Base-by-base conservation (phyloP, 2,797 vertebrate species). In the Thaleichthys pacificus region DNA sequence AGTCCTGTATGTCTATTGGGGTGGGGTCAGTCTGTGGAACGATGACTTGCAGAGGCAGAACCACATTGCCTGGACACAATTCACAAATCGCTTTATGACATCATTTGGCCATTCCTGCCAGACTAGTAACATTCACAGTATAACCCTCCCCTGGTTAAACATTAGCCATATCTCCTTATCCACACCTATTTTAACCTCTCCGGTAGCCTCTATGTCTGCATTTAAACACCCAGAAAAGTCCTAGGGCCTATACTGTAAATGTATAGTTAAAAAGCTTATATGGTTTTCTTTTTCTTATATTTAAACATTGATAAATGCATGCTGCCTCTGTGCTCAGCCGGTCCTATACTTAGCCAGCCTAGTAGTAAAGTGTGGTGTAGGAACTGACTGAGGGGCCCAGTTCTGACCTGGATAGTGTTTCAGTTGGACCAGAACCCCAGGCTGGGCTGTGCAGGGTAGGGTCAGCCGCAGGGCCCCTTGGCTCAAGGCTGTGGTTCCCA, bases 331-430 rank as follows among this genome's bases (percentile, higher is more conserved):
- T 85, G 77, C 76, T 76, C 81, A 67, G 69, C 76, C 69, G 42
- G 65, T 76, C 84, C 86, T 91, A 91, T 91, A 87, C 74, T 79
- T 80, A 81, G 89, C 85, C 87, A 87, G 84, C 85, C 79, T 82
- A 86, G 88, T 90, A 89, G 85, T 92, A 91, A 89, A 89, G 87
- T 85, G 77, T 85, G 82, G 84, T 87, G 88, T 86, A 80, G 87
- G 86, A 83, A 80, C 76, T 56, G 84, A 62, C 19, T 81, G 82
- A 86, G 47, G 70, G 87, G 80, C 87, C 86, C 85, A 78, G 80
- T 77, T 66, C 83, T 91, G 87, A 91, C 90, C 87, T 89, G 86
- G 88, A 88, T 91, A 88, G 77, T 77, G 83, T 91, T 91, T 91
- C 91, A 90, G 87, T 87, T 90, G 81, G 89, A 82, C 86, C 85